Base-by-base conservation (phyloP, 1,140 invertebrate species). In the Aphidius ervi region DNA sequence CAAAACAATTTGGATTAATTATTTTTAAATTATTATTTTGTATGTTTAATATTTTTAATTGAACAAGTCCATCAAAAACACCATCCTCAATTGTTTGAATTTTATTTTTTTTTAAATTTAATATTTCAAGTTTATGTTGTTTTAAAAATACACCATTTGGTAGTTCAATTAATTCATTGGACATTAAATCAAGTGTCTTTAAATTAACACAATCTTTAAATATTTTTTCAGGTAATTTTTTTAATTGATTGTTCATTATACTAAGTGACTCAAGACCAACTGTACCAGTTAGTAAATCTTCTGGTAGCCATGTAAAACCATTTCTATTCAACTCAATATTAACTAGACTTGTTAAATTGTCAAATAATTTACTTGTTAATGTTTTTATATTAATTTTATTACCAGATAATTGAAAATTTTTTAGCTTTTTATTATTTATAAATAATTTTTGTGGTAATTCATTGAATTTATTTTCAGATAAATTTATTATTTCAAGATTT, bases 391-490 rank as follows among this genome's bases (percentile, higher is more conserved):
- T 75, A 31, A 81, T 77, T 56, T 81, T 80, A 40, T 65, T 65
- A 63, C 82, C 80, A 5, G 80, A 73, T 45, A 67, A 61, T 48
- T 23, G n/a, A 37, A 54, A 4, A 43, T 52, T 55, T 10, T 23
- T 40, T 7, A 58, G 41, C 16, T 56, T 46, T 20, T 43, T 50
- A 49, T 62, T 49, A 6, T 45, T 57, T 37, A 69, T 68, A 65
- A 88, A 86, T 42, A 88, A 70, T 62, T 80, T 80, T 60, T 81
- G 76, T 10, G 87, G 86, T 56, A 88, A 64, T 37, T 78, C 74
- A 50, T 59, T 3, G 65, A 88, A 83, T 62, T 81, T 81, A 69
- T 87, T 87, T 16, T 73, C 77, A 54, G 80, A 82, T 46, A 88
- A 74, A 67, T 83, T 83, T 31, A 88, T 70, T 62, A 82, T 80